Evolutionary conservation across 1,140 invertebrate species (phyloP).

Genomic region (Acromyrmex charruanus): DNA sequence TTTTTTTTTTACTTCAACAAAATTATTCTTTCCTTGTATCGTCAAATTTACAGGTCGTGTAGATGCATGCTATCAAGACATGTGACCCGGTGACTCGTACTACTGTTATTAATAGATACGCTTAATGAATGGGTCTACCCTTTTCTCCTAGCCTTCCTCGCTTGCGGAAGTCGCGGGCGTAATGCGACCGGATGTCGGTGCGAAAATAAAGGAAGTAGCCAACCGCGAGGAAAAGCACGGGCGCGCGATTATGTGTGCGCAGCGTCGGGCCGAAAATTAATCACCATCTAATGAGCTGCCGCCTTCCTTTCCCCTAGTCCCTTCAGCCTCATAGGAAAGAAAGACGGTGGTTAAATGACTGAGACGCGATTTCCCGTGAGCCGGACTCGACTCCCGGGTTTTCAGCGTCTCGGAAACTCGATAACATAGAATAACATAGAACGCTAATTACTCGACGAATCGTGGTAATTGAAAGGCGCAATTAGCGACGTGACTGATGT

Average conservation of each 20-base stretch:
- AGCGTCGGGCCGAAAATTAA: slow-evolving; percentile 48
- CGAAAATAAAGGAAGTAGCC: slow-evolving; percentile 74
- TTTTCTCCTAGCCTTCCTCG: slow-evolving; percentile 53
- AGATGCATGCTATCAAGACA: slow-evolving; percentile 21
- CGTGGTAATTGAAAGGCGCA: slow-evolving; percentile 28
- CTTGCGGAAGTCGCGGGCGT: slow-evolving; percentile 72
- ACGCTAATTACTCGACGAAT: slow-evolving; percentile 25
- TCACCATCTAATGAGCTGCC: slow-evolving; percentile 44
- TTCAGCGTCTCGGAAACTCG: slow-evolving; percentile 7
- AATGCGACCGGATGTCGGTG: slow-evolving; percentile 68
- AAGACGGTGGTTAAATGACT: slow-evolving; percentile 9
- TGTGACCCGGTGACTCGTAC: slow-evolving; percentile 57
- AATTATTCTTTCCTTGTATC: neutral
- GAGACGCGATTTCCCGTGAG: slow-evolving; percentile 9
- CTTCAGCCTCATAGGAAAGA: neutral
- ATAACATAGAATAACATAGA: neutral
- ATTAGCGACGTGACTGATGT: slow-evolving; percentile 26
- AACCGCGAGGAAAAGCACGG: slow-evolving; percentile 67
- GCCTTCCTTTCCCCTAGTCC: neutral
- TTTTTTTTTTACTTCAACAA: too few species aligned
- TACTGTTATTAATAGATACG: slow-evolving; percentile 21
- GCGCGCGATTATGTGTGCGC: slow-evolving; percentile 44
- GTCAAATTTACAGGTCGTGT: slow-evolving; percentile 54
- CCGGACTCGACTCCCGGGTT: neutral
- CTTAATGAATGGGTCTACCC: slow-evolving; percentile 64